Evolutionary conservation across 2,888 invertebrate species (phyloP).

Genomic region (Dioctria rufipes): DNA sequence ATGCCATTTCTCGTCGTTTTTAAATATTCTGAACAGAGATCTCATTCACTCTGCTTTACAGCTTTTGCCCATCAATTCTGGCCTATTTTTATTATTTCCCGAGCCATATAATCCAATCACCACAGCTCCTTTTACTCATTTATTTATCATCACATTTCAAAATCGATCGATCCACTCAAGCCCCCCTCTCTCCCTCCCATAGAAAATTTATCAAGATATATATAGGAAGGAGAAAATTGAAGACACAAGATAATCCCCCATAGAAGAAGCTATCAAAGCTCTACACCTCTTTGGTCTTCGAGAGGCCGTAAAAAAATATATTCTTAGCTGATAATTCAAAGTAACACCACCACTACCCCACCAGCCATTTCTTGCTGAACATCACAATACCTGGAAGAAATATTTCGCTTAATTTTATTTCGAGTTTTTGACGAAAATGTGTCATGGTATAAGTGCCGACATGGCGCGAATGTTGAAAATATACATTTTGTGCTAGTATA

Average conservation of each 20-base stretch:
- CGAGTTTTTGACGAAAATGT: background rate
- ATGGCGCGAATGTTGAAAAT: too few relatives aligned
- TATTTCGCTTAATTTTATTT: background rate
- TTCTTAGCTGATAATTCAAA: constrained; percentile 16
- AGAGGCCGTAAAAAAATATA: background rate
- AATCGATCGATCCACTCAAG: constrained; percentile 13
- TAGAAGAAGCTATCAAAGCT: constrained; percentile 4
- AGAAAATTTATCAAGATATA: background rate
- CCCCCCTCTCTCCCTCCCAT: background rate
- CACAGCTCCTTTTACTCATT: constrained; percentile 9
- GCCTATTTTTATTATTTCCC: constrained; percentile 12
- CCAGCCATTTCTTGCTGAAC: background rate
- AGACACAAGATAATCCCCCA: constrained; percentile 13
- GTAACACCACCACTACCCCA: background rate
- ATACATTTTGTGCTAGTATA: too few relatives aligned
- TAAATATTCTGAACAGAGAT: too few relatives aligned
- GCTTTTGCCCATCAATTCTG: constrained; percentile 14
- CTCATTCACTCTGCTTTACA: background rate
- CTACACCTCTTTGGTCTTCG: background rate
- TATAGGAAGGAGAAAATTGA: background rate
- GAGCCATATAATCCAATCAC: constrained; percentile 23
- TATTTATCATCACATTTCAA: constrained; percentile 38
- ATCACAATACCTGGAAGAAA: background rate
- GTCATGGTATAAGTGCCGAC: background rate
- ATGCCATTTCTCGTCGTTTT: too few relatives aligned